Evolutionary conservation across 2,113 vertebrate genomes (phyloP).

Genomic region (Plecotus auritus): DNA sequence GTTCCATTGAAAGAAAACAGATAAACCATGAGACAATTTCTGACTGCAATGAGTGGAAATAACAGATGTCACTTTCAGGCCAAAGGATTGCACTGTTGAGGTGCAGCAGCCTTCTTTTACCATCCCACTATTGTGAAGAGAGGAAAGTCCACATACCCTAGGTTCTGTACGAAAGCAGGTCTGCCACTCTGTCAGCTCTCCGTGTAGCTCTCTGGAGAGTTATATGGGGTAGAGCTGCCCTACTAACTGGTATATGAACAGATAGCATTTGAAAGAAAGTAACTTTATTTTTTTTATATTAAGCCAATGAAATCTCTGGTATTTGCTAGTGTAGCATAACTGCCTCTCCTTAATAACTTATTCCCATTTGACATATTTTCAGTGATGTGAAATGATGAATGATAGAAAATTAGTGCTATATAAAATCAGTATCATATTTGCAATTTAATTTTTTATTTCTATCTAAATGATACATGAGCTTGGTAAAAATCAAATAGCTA

Average conservation of each 20-base stretch:
- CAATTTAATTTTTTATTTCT: not conserved
- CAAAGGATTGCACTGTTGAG: not conserved
- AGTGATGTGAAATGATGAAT: not conserved
- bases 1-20: not conserved
- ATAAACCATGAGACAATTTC: not conserved
- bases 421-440: not conserved
- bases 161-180: not conserved
- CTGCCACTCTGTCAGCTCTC: not conserved
- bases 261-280: not conserved
- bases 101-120: not conserved
- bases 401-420: not conserved
- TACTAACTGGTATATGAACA: not conserved
- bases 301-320: not conserved
- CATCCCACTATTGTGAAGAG: too few species aligned
- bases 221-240: fast-evolving
- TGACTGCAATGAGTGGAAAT: not conserved
- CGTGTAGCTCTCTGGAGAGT: too few species aligned
- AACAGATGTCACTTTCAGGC: not conserved
- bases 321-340: not conserved
- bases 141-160: not conserved
- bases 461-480: not conserved
- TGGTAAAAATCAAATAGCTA: not conserved
- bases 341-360: not conserved
- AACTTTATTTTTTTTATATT: not conserved
- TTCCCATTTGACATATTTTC: not conserved